Base-by-base conservation (phyloP, 2,113 vertebrate genomes). In the Tapirus terrestris region DNA sequence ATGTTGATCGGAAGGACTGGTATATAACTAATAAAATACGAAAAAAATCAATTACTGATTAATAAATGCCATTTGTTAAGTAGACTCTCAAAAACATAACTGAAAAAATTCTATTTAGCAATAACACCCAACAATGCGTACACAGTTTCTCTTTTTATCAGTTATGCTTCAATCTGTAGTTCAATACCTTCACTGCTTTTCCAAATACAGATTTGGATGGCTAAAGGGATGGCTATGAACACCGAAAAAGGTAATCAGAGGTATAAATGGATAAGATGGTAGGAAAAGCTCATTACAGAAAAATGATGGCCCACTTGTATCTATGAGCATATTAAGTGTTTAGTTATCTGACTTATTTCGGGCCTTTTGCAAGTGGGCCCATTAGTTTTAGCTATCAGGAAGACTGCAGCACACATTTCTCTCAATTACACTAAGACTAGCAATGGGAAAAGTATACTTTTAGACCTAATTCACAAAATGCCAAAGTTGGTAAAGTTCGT, bases 191-290 rank as follows among this genome's bases (percentile, higher is more conserved):
- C 65, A 85, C 21, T 86, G 45, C 12, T 91, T 96, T 95, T 81
- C 60, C 88, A 95, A 88, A 88, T 60, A 87, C 27, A 92, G 93
- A 91, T 80, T 36, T n/a, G n/a, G n/a, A n/a, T n/a, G n/a, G n/a
- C 7, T 23, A 87, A 77, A 79, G 39, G 16, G 21, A 89, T 25
- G 45, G 17, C 13, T 73, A 92, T 25, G 16, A 70, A 86, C 43
- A 67, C 0, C 76, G 18, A 60, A 87, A 76, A 72, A 91, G 33
- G 68, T 77, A 67, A 85, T 61, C 43, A 61, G 3, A 80, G 17
- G 2, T 93, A 58, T 39, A 81, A 70, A n/a, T 1, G 12, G 14
- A 2, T 83, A 68, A 8, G 3, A 68, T 3, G 8, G 43, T 6
- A 89, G 23, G 13, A 58, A 91, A 90, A 67, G 20, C 17, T 88